A percentile compares a stretch with the other conserved stretches of the same genome.
These are phyloP conservation scores for Phortica magna DNA, from an alignment of 2,888 invertebrate genomes.

Conservation along the genomic window DNA sequence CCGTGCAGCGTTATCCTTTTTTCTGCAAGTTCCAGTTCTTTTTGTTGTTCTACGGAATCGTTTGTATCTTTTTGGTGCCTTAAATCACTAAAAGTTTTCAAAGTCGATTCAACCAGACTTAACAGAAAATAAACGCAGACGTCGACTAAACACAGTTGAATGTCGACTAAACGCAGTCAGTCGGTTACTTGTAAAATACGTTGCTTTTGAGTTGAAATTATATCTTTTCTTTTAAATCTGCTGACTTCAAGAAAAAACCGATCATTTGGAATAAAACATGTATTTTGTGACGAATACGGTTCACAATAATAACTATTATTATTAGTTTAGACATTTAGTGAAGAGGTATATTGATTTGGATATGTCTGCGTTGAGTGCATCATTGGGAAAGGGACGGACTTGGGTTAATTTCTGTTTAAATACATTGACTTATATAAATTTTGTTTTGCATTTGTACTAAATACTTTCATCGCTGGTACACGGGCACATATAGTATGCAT, in stretches of 20 bases:
- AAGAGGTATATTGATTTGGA: slow-evolving; percentile 14
- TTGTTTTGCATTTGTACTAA: not conserved
- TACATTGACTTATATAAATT: no score
- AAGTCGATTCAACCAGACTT: no score
- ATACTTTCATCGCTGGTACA: not conserved
- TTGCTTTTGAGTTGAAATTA: not conserved
- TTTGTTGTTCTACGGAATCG: no score
- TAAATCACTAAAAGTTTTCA: no score
- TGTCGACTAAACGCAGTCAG: no score
- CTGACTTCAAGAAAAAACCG: not conserved
- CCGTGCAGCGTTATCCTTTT: no score
- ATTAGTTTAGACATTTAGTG: slow-evolving; percentile 11
- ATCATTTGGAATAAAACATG: not conserved
- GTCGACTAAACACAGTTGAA: no score
- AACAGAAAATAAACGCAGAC: no score
- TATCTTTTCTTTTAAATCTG: not conserved
- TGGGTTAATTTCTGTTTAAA: slow-evolving; percentile 4
- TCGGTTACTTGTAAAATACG: not conserved
- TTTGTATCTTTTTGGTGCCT: no score
- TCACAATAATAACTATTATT: not conserved
- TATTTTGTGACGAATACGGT: slow-evolving; percentile 1
- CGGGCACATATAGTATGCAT: not conserved
- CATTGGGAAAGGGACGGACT: slow-evolving; percentile 13
- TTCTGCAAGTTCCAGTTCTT: no score
- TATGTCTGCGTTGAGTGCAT: slow-evolving; percentile 15